These are phyloP conservation scores for Stenoptilia bipunctidactyla DNA, from an alignment of 2,888 invertebrate genomes.

Conservation along the genomic window DNA sequence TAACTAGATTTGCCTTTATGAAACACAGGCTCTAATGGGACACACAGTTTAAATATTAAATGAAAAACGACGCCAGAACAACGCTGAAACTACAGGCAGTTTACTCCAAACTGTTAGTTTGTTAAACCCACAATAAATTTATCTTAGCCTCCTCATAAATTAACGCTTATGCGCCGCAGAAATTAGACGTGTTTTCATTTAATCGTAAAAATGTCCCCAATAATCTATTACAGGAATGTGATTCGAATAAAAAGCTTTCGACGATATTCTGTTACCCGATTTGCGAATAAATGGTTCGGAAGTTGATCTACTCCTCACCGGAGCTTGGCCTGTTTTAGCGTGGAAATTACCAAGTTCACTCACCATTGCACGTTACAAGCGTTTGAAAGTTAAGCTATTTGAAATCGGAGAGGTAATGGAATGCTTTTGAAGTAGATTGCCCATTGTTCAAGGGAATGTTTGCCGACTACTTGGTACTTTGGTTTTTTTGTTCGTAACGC, in stretches of 20 bases:
- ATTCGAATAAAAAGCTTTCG: conserved; percentile 48
- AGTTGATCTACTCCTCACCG: conserved; percentile 55
- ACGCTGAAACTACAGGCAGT: not conserved
- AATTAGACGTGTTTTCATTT: not conserved
- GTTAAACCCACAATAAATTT: conserved; percentile 35
- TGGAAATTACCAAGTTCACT: conserved; percentile 32
- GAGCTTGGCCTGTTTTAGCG: conserved; percentile 25
- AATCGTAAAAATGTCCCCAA: not conserved
- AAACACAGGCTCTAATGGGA: conserved; percentile 45
- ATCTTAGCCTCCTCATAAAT: conserved; percentile 44
- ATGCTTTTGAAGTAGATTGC: not conserved
- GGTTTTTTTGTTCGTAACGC: conserved; percentile 43
- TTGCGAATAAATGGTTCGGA: conserved; percentile 64
- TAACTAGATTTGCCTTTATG: conserved; percentile 62
- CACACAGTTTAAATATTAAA: conserved; percentile 52
- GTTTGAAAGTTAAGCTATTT: not conserved
- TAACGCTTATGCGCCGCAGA: conserved; percentile 38
- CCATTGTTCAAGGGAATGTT: conserved; percentile 20
- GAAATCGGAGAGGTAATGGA: conserved; percentile 6
- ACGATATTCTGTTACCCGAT: conserved; percentile 65
- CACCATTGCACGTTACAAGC: conserved; percentile 40
- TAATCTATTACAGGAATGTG: not conserved
- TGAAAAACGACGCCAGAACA: conserved; percentile 28
- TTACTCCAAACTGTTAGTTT: conserved; percentile 13
- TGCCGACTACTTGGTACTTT: conserved; percentile 30